Base-by-base conservation (phyloP, 2,888 invertebrate species). In the Trichacis sp. region DNA sequence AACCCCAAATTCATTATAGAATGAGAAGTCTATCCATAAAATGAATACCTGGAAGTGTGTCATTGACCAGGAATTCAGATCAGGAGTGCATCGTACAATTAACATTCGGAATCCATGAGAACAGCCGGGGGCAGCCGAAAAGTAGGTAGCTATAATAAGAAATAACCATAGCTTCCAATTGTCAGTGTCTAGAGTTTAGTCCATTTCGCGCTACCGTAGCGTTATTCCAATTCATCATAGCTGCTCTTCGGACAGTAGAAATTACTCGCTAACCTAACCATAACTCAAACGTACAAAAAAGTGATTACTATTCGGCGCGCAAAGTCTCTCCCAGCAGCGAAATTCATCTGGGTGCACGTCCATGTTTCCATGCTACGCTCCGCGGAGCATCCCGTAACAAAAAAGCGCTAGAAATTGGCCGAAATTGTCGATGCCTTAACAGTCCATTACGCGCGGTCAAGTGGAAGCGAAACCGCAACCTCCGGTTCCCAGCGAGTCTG, bases 401-500 rank as follows among this genome's bases (percentile, higher is more conserved):
- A 33, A 33, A 33, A 33, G 33, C 33, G 33, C 33, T 33, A 33
- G 33, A 33, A 33, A 33, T 33, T n/a, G 33, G 48, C 50, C 56
- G 52, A 65, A 65, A 60, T 65, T 62, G 62, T 53, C 47, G 59
- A 50, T 47, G 54, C 54, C 47, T 57, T 56, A 51, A 57, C 33
- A 55, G n/a, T 40, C 30, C 54, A 38, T 18, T 58, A 61, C 59
- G 51, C 58, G 48, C 52, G 62, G 58, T 62, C 55, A 12, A 11
- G 54, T 48, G 56, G 42, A 51, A 57, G 38, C 45, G 14, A 64
- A 58, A 82, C 82, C 81, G 72, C 82, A 80, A 77, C 67, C 77
- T 81, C 79, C 77, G 79, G 75, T 80, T 81, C 79, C 75, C 81
- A 79, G 74, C 4, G 4, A 53, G 56, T 52, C 70, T 64, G 72